Evolutionary conservation across 2,113 vertebrate species (phyloP), one percentile per base, ranked within the genome.

Genomic region (Himantopus leucocephalus): DNA sequence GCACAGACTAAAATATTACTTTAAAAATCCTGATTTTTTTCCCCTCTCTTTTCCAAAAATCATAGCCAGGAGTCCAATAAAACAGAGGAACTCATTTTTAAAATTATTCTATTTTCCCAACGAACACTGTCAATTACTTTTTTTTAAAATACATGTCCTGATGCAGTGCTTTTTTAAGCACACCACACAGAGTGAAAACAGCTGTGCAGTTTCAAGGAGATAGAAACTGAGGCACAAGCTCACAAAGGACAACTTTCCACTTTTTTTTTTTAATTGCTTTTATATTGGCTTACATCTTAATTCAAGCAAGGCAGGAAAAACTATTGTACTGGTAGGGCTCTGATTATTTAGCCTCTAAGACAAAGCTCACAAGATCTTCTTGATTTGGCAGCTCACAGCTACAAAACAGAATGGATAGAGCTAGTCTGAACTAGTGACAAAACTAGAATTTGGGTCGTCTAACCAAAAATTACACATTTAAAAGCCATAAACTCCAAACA

Each of bases 141-240:
- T 70, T 59, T 66, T 37, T 26, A 26, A 13, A 76, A 64, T 8
- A 35, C 15, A 1, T 24, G 7, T 55, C 8, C 26, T 22, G 22
- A 53, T 10, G 7, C 13, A 45, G 7, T 24, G 10, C 10, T 47
- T 73, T 82, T 80, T 80, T 56, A 62, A 85, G 47, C 16, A 47
- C 3, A 35, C 3, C 34, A 32, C 15, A 29, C 0, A 1, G 5
- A 50, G 3, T 67, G 35, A 55, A 60, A 63, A 47, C 37, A 86
- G 50, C 39, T 19, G 29, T 50, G 66, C 35, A 45, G 30, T 53
- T 62, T 64, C 37, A 58, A 12, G 4, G 3, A 29, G 9, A 6
- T 1, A 75, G 52, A 91, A 96, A 85, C 19, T 32, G 34, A 88
- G 58, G 62, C 21, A 76, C 1, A 3, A 71, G 14, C 24, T 56